Evolutionary conservation across 23 tunicate genomes (phyloP).

Genomic region (Corella eumyota): DNA sequence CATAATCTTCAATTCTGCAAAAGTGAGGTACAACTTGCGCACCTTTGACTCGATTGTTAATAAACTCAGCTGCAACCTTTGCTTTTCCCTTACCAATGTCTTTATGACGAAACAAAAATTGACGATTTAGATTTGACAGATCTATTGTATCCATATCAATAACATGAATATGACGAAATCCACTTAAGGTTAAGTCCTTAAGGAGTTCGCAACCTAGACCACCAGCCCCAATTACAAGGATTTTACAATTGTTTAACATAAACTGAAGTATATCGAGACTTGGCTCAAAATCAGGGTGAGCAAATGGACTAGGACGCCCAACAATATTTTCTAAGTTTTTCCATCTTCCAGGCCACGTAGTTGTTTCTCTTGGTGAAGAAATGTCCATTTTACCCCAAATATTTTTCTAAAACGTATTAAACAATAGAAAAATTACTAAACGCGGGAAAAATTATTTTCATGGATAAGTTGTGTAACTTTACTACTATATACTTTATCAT

Average conservation of each 20-base stretch:
- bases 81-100: constrained; percentile 85
- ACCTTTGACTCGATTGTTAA: constrained; percentile 63
- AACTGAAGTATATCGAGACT: constrained; percentile 59
- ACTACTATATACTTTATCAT: no score
- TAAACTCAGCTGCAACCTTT: constrained; percentile 73
- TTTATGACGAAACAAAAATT: constrained; percentile 67
- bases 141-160: constrained; percentile 98
- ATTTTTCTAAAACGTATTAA: no score
- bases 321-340: constrained; percentile 41
- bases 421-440: no score
- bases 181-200: constrained; percentile 52
- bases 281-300: constrained; percentile 86
- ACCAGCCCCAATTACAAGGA: constrained; percentile 93
- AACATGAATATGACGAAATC: constrained; percentile 71
- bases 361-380: no score
- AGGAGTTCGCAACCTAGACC: constrained; percentile 95
- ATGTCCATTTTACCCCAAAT: no score
- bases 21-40: constrained; percentile 66
- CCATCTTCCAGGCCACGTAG: constrained; percentile 57
- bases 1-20: constrained; percentile 85
- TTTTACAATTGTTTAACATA: constrained; percentile 30
- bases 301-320: constrained; percentile 65
- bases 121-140: constrained; percentile 86
- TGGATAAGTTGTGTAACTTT: no score
- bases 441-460: no score